Base-by-base conservation (phyloP, 2,797 vertebrate genomes). In the Nasua narica region DNA sequence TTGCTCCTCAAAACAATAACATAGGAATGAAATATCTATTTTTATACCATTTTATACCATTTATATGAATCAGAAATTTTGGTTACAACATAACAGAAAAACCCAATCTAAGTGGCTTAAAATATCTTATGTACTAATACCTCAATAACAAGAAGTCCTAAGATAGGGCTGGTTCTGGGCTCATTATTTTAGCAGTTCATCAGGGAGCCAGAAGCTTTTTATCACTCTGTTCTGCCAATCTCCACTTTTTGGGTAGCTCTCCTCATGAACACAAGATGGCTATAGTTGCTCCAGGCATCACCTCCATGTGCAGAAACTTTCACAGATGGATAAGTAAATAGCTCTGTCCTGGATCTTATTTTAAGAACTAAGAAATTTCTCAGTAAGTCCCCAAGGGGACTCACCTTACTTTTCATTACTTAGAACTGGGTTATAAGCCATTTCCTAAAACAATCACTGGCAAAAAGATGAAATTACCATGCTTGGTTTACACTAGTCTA, bases 401-500 rank as follows among this genome's bases (percentile, higher is more conserved):
- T 96, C 35, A 37, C 27, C 76, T 83, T 85, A 50, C 6, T 90
- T 87, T 92, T 82, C 25, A 78, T 70, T 86, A 86, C n/a, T 91
- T 52, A 95, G n/a, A 92, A 74, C 4, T 81, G 40, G 11, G 27
- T 92, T 90, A 82, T 46, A 90, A 95, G n/a, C 56, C 48, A 88
- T 95, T 95, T 95, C 81, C 43, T 90, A 93, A 83, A 92, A 25
- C 29, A 90, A 76, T 91, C 78, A 95, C 37, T 86, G 54, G 58
- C 48, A 72, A 83, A 87, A 32, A 65, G 16, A 90, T 40, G 48
- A 86, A 77, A 92, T 43, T 82, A 48, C 40, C 1, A 65, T 86
- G 19, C 56, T 87, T 82, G 37, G 18, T 86, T 87, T 93, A 95
- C 77, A 79, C 48, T 60, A 48, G 37, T 11, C 43, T 89, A 87